Conservation (phyloP, 2,888 invertebrate genomes). For the Clitarchus hookeri region DNA sequence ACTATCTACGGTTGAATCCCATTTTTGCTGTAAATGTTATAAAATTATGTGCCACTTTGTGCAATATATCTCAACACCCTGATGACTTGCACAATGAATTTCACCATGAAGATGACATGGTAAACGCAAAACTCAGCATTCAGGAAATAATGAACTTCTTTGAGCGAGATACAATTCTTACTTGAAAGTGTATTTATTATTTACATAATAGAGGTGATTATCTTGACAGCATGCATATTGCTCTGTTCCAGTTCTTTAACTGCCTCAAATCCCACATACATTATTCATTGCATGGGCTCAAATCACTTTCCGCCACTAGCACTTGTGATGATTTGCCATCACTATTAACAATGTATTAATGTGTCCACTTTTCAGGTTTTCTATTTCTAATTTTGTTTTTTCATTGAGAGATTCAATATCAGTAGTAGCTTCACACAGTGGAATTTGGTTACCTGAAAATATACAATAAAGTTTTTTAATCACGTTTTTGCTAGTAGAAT, state of each 20-base stretch:
- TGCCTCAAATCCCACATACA: not conserved
- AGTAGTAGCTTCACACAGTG: not conserved
- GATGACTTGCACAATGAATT: not conserved
- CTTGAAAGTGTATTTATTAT: slow-evolving; percentile 2
- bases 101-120: slow-evolving; percentile 10
- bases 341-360: not conserved
- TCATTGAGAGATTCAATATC: not conserved
- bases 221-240: not conserved
- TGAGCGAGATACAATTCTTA: not conserved
- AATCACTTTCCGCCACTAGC: not conserved
- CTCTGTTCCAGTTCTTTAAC: not conserved
- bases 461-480: not conserved
- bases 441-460: slow-evolving; percentile 6
- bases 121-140: not conserved
- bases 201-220: not conserved
- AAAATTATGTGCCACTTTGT: not conserved
- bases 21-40: not conserved
- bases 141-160: not conserved
- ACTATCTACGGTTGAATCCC: not conserved
- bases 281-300: not conserved
- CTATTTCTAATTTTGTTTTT: not conserved
- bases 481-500: not conserved
- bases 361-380: not conserved
- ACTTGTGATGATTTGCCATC: not conserved
- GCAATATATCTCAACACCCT: not conserved